Percentiles rank a stretch among this genome's conserved stretches.
These are phyloP conservation scores for Listronotus oregonensis DNA, from an alignment of 1,140 invertebrate species.

Conservation along the genomic window DNA sequence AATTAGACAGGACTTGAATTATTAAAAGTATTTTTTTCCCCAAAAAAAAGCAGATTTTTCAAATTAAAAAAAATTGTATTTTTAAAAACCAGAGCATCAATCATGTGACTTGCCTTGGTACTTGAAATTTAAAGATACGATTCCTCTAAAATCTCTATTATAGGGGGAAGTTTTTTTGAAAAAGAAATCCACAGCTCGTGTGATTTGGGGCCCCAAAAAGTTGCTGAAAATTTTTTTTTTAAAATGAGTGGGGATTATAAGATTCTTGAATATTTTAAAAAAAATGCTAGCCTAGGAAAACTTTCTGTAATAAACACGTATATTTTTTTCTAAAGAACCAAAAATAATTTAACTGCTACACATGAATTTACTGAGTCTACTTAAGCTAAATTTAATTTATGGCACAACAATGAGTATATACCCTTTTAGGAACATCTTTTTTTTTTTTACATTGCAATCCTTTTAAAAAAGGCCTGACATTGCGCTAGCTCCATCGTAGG, in stretches of 20 bases:
- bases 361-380: background rate
- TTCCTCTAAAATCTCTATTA: background rate
- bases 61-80: constrained; percentile 8
- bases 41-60: constrained; percentile 1
- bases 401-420: constrained; percentile 14
- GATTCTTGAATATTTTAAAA: constrained; percentile 1
- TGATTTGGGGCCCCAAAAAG: background rate
- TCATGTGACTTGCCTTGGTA: background rate
- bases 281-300: background rate
- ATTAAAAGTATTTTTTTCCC: constrained; percentile 4
- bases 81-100: background rate
- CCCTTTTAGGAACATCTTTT: background rate
- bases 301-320: constrained; percentile 4
- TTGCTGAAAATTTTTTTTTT: background rate
- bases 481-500: constrained; percentile 2
- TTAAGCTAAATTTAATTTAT: constrained; percentile 7
- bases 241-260: background rate
- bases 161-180: background rate
- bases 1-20: too few species aligned
- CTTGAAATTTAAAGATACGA: background rate
- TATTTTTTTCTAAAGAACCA: background rate
- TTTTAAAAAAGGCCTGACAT: constrained; percentile 9
- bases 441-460: background rate
- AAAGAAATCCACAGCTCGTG: background rate
- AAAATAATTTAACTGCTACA: constrained; percentile 11